Base-by-base conservation (phyloP, 1,140 invertebrate species). In the Cephus cinctus region DNA sequence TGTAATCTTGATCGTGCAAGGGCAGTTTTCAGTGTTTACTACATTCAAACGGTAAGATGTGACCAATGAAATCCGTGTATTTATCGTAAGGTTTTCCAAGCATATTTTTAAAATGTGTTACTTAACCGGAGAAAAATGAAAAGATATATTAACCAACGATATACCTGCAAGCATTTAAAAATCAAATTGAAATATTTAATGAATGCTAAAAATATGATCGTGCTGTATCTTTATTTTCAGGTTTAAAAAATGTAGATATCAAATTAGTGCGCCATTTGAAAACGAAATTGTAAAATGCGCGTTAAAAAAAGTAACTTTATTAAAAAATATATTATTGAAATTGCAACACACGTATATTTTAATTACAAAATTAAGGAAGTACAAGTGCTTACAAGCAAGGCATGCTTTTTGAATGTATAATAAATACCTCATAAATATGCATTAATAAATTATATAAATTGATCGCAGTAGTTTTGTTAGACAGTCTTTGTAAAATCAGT, bases 361-460 rank as follows among this genome's bases (percentile, higher is more conserved):
- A 8, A 27, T 27, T 27, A 27, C 25, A 16, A 4, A 4, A 40
- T 18, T 19, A 3, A 16, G 14, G n/a, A 16, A 40, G 14, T n/a
- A 40, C 3, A 40, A 21, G n/a, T 40, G 20, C 20, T 16, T 40
- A 5, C 5, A 21, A 21, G n/a, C 14, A 40, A 27, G 6, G n/a
- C n/a, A 8, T 27, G 6, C n/a, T n/a, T 27, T 27, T 27, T n/a
- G 25, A 40, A 3, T 16, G 16, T 40, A 16, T 19, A 16, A n/a
- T 4, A 5, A 40, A 16, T 21, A 40, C 3, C 14, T 16, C 14
- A 5, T 16, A 40, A 22, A 16, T 16, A 40, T 5, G 16, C 5
- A 42, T 35, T 43, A 43, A 25, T 35, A 47, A 22, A 27, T n/a
- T 27, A 27, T 40, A 30, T 38, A 32, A 14, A 39, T 53, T 27